These are phyloP conservation scores for Pseudocheirus occidentalis DNA, from an alignment of 2,797 vertebrate species.

Conservation along the genomic window DNA sequence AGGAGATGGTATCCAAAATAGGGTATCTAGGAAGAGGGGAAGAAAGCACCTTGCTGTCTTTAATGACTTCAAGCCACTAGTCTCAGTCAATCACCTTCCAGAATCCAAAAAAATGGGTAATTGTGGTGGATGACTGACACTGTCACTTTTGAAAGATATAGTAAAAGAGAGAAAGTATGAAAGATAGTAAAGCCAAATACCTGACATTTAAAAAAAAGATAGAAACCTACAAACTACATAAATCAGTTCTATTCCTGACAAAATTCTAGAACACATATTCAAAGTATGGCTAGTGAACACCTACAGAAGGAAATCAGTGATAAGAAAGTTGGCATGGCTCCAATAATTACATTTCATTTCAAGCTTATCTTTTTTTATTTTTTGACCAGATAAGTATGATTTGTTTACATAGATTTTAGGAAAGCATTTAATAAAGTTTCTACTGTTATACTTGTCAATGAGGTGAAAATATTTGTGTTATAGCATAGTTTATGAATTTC, in stretches of 20 bases:
- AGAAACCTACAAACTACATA: neutral
- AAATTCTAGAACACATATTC: neutral
- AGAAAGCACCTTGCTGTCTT: neutral
- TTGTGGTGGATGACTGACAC: neutral
- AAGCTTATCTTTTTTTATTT: neutral
- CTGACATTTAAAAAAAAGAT: neutral
- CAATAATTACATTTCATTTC: neutral
- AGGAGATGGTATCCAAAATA: neutral
- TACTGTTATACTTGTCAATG: neutral
- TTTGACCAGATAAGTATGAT: neutral
- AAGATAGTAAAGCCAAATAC: neutral
- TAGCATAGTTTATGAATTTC: neutral
- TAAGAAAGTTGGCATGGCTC: neutral
- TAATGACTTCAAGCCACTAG: neutral
- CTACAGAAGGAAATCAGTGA: neutral
- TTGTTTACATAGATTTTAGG: neutral
- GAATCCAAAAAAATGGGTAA: neutral
- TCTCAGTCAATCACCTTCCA: neutral
- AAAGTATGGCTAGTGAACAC: neutral
- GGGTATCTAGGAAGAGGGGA: neutral
- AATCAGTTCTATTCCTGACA: neutral
- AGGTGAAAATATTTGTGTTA: neutral
- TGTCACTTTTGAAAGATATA: neutral
- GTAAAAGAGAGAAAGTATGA: neutral
- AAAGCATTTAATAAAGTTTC: neutral